phyloP scores from a whole-genome alignment of 2,797 vertebrate species.

The Acanthornis magna region DNA sequence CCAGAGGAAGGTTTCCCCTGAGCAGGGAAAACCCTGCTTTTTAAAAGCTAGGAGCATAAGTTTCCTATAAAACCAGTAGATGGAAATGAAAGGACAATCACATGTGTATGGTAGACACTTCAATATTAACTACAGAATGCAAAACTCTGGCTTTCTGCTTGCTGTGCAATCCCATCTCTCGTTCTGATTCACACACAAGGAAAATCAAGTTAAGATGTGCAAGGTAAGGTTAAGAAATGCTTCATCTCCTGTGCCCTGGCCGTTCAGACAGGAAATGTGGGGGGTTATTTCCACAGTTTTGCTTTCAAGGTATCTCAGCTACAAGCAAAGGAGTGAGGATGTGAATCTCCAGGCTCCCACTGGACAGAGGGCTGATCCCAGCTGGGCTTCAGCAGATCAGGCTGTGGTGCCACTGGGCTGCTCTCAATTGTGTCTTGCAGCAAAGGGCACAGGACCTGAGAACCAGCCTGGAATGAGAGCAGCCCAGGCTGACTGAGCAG shows the following conservation, averaged over 20 bases:
- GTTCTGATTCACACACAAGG: not conserved
- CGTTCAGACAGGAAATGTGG: not conserved
- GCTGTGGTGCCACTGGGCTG: not conserved
- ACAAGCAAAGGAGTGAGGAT: not conserved
- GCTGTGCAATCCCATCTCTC: not conserved
- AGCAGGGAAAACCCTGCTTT: not conserved
- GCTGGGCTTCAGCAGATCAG: not conserved
- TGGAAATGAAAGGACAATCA: not conserved
- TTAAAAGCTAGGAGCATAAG: not conserved
- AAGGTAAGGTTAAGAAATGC: not conserved
- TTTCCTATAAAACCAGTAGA: not conserved
- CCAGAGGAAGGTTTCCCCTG: not conserved
- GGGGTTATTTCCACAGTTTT: not conserved
- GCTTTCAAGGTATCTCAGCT: not conserved
- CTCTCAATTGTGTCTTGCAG: not conserved
- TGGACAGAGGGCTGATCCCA: not conserved
- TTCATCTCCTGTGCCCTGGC: not conserved
- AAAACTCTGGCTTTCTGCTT: not conserved
- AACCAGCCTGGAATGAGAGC: not conserved
- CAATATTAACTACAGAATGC: not conserved
- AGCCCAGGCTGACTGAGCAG: fast-evolving
- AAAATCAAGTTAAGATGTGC: not conserved
- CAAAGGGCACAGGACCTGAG: not conserved
- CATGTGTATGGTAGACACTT: not conserved
- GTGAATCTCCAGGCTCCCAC: not conserved